These are phyloP conservation scores for Drosophila histrio DNA, from an alignment of 2,888 invertebrate species.

Conservation along the genomic window DNA sequence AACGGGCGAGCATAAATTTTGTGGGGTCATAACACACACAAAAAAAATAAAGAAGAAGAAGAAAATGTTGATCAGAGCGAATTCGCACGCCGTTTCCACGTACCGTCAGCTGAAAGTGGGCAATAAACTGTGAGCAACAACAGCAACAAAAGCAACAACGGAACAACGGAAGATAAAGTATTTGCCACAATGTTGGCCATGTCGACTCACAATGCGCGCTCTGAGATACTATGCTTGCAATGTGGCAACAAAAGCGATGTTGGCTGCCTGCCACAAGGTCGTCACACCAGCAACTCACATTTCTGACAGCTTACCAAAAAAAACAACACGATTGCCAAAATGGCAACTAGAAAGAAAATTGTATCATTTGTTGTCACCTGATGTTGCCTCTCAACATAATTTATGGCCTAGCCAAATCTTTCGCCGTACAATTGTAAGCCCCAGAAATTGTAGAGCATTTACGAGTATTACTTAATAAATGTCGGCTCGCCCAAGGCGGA, in stretches of 20 bases:
- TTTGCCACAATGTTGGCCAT: conserved; percentile 35
- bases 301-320: conserved; percentile 51
- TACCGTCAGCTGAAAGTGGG: conserved; percentile 32
- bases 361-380: conserved; percentile 63
- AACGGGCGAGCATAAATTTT: conserved; percentile 45
- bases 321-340: conserved; percentile 61
- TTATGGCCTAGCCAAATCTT: conserved; percentile 38
- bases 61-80: conserved; percentile 44
- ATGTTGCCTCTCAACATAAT: conserved; percentile 38
- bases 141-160: neutral
- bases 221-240: conserved; percentile 1
- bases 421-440: conserved; percentile 30
- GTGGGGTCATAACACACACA: neutral
- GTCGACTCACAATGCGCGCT: conserved; percentile 3
- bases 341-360: conserved; percentile 54
- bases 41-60: conserved; percentile 12
- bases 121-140: conserved; percentile 42
- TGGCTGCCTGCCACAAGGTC: conserved; percentile 43
- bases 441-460: conserved; percentile 66
- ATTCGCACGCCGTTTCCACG: conserved; percentile 50
- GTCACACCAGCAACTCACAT: conserved; percentile 53
- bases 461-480: conserved; percentile 68
- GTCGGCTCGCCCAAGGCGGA: conserved; percentile 10
- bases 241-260: conserved; percentile 9
- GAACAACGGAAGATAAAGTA: conserved; percentile 46